Evolutionary conservation across 92 coral and sea anemone species (phyloP), one percentile per base, ranked within the genome.

Genomic region (Epizoanthus scotinus): DNA sequence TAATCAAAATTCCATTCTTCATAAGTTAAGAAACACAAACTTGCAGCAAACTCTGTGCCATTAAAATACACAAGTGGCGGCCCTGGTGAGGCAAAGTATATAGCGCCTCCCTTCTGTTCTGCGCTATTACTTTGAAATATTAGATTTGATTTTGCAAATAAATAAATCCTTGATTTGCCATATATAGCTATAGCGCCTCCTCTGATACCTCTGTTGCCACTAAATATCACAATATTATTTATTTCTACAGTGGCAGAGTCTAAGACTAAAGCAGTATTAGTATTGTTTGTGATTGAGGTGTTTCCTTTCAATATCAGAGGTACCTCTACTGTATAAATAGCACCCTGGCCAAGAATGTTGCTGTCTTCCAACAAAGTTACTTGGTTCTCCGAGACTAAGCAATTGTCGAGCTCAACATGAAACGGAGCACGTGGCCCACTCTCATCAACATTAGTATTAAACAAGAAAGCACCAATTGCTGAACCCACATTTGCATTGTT

Each of bases 141-240:
- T 7, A 91, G 49, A 25, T 28, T 42, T 50, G 98, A 91, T 22
- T 74, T 78, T 62, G 87, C 80, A 31, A 63, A 50, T 42, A 92
- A 85, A 47, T 78, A 50, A 52, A 94, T 81, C 82, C 77, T 84
- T 27, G 98, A 90, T 64, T 89, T 92, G 36, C 98, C 98, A 62
- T 94, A 94, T 87, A 94, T 71, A 29, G 97, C 98, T 14, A 94
- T 73, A 15, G 94, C 98, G 17, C 98, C 98, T 5, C 98, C 98
- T 57, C 89, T 47, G 29, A 83, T 83, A 2, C 98, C 98, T 65
- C 54, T 82, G 50, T 94, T 94, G 19, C 73, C 73, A 24, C 34
- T 70, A 72, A 94, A 92, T 50, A 52, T 10, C 28, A 90, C 88
- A 13, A 47, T 77, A 17, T 70, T 93, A 64, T 59, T 62, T 25